These are phyloP conservation scores for Chrysolina haemoptera DNA, from an alignment of 2,888 invertebrate species.

Conservation along the genomic window DNA sequence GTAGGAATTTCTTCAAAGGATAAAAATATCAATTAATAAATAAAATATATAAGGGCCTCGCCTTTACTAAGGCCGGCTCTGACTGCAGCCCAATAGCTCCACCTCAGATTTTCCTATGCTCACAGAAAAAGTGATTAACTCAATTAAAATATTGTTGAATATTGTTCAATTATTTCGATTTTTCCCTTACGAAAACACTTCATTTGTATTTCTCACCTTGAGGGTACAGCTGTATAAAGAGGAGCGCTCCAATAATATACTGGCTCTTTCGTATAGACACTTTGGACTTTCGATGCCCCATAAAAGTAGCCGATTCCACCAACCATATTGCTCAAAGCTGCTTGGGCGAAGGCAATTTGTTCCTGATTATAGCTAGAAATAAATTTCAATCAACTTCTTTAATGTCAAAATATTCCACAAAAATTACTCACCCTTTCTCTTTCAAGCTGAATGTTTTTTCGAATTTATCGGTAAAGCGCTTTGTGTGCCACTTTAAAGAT, in stretches of 20 bases:
- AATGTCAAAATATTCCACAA: background rate
- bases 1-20: no score
- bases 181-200: no score
- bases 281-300: slow-evolving; percentile 90
- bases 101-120: no score
- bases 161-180: no score
- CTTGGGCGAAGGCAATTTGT: slow-evolving; percentile 83
- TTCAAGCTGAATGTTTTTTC: slow-evolving; percentile 84
- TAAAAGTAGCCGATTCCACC: slow-evolving; percentile 98
- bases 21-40: no score
- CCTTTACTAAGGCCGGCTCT: no score
- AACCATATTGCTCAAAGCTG: slow-evolving; percentile 93
- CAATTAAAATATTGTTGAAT: no score
- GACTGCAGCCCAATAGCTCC: no score
- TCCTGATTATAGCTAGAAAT: slow-evolving; percentile 72
- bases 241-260: slow-evolving; percentile 96
- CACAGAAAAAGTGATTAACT: no score
- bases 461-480: slow-evolving; percentile 83
- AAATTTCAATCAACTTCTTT: slow-evolving; percentile 1
- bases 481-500: slow-evolving; percentile 75
- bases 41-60: no score
- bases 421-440: slow-evolving; percentile 75
- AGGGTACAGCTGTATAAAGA: slow-evolving; percentile 94
- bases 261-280: slow-evolving; percentile 84
- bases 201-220: slow-evolving; percentile 66